A percentile compares a stretch with the other conserved stretches of the same genome.
These are phyloP conservation scores for Monopis laevigella DNA, from an alignment of 2,888 invertebrate species.

Conservation along the genomic window DNA sequence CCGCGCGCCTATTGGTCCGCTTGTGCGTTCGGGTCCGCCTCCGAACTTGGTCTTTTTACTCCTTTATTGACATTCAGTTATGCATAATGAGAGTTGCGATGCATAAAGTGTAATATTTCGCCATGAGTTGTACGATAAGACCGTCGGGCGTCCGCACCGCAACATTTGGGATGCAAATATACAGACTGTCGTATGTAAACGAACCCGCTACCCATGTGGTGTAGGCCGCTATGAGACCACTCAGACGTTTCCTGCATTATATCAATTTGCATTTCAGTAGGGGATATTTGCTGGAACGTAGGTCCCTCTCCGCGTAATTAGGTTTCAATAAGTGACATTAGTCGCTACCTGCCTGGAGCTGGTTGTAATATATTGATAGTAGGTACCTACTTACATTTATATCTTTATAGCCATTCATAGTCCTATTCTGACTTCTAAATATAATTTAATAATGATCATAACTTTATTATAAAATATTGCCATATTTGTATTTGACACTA, in stretches of 20 bases:
- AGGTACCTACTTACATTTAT: too few relatives aligned
- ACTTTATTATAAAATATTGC: too few relatives aligned
- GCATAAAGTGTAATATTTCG: conserved; percentile 64
- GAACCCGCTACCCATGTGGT: conserved; percentile 62
- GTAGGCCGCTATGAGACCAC: conserved; percentile 62
- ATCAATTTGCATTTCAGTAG: conserved; percentile 64
- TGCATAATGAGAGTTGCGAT: conserved; percentile 59
- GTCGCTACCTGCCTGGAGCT: too few relatives aligned
- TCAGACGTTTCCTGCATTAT: conserved; percentile 68
- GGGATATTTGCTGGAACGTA: conserved; percentile 14
- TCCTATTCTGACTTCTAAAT: too few relatives aligned
- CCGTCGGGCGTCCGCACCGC: conserved; percentile 38
- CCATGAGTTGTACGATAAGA: conserved; percentile 5
- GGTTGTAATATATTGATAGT: too few relatives aligned
- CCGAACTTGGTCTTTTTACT: conserved; percentile 57
- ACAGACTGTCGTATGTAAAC: conserved; percentile 64
- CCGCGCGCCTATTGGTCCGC: conserved; percentile 62
- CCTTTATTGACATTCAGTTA: conserved; percentile 66
- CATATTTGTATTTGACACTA: too few relatives aligned
- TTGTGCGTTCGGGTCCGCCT: conserved; percentile 61
- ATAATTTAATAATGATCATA: too few relatives aligned
- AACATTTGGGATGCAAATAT: conserved; percentile 66
- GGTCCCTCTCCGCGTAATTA: conserved; percentile 22
- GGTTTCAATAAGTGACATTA: not conserved
- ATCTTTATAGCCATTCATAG: too few relatives aligned